phyloP scores from a whole-genome alignment of 1,140 invertebrate genomes.

The Gerris buenoi region DNA sequence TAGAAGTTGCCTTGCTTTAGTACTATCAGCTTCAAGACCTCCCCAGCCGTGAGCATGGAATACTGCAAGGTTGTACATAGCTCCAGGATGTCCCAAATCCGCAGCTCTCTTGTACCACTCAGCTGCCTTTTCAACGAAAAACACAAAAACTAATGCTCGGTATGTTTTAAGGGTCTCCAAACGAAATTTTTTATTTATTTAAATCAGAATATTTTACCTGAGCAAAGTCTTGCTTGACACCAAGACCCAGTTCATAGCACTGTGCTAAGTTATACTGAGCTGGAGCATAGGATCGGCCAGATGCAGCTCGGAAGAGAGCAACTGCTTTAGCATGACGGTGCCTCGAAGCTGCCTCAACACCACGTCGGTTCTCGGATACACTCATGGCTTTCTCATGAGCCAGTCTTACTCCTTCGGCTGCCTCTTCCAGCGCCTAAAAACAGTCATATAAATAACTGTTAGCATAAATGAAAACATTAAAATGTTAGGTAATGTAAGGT shows the following conservation, averaged over 20 bases:
- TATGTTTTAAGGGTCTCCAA: too few species aligned
- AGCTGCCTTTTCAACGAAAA: constrained; percentile 36
- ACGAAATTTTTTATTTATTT: too few species aligned
- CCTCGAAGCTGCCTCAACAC: constrained; percentile 29
- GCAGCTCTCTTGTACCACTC: constrained; percentile 40
- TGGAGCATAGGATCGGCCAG: constrained; percentile 36
- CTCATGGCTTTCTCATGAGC: constrained; percentile 24
- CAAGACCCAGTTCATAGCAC: constrained; percentile 44
- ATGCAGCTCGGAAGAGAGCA: constrained; percentile 34
- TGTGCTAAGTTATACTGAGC: constrained; percentile 44
- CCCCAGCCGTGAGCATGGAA: constrained; percentile 45
- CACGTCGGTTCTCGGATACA: constrained; percentile 30
- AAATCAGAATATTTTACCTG: too few species aligned
- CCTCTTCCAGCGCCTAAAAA: constrained; percentile 17
- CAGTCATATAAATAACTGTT: neutral
- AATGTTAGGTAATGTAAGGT: too few species aligned
- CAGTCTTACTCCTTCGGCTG: constrained; percentile 14
- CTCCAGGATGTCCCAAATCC: constrained; percentile 38
- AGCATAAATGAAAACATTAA: neutral
- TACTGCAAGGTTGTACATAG: constrained; percentile 45
- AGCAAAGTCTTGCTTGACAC: constrained; percentile 37
- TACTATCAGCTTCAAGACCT: constrained; percentile 32
- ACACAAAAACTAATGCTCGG: too few species aligned
- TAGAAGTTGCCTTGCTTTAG: constrained; percentile 35
- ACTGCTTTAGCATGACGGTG: constrained; percentile 29